Base-by-base conservation (phyloP, 2,888 invertebrate species). In the Calliphora vomitoria region DNA sequence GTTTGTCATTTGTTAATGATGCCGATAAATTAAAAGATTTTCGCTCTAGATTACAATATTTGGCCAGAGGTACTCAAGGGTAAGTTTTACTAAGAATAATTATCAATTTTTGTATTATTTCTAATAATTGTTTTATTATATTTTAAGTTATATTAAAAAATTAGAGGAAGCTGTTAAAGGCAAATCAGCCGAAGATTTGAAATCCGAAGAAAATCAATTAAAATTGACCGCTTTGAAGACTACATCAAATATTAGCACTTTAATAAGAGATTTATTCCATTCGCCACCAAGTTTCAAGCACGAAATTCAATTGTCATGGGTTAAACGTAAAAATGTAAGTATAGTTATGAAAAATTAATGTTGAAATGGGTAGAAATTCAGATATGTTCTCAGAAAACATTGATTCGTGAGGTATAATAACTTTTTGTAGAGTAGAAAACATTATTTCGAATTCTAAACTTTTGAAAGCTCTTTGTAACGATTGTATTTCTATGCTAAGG, bases 261-360 rank as follows among this genome's bases (percentile, higher is more conserved):
- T 99, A 68, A 98, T 99, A 89, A 97, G 98, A 93, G 99, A 99
- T 94, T 95, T 99, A 89, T 99, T 99, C 94, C 97, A 98, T 93
- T 96, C 97, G 82, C 98, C 99, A 15, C 99, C 99, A 8, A 96
- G 97, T 90, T 99, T 97, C 94, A 98, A 98, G 93, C 97, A 97
- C 91, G 95, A 95, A 90, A 95, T 98, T 85, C 96, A 96, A 88
- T 95, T 98, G 75, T 98, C 98, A 38, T 98, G 96, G 95, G 95
- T 96, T 91, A 94, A 95, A 44, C 94, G 94, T 35, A 94, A 94
- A 90, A 94, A 94, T 93, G 95, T 95, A 93, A 91, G 89, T 89
- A 71, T 20, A 64, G 35, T 35, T 35, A 35, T 4, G 25, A 25
- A 25, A 25, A 25, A 1, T 25, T 1, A 1, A 1, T 25, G 25